A percentile compares a stretch with the other conserved stretches of the same genome.
These are phyloP conservation scores for Himantopus leucocephalus DNA, from an alignment of 2,113 vertebrate species.

Conservation along the genomic window DNA sequence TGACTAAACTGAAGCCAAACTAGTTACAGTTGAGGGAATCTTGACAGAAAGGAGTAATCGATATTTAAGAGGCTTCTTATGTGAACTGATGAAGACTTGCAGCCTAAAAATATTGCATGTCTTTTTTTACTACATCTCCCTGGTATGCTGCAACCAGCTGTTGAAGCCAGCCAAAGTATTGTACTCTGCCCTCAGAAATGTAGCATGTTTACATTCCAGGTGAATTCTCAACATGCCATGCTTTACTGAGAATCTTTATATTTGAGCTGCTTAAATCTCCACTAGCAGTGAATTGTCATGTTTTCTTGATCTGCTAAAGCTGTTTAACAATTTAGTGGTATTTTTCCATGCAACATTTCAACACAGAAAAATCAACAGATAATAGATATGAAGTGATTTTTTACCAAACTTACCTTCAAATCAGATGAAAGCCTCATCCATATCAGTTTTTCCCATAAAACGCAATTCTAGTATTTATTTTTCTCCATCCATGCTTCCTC, in stretches of 20 bases:
- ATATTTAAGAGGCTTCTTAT: neutral
- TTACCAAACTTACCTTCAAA: neutral
- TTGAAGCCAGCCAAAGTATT: neutral
- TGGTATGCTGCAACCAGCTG: neutral
- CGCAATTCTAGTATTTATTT: neutral
- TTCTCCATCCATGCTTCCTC: neutral
- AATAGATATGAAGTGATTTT: neutral
- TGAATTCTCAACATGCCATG: neutral
- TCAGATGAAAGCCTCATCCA: neutral
- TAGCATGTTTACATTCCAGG: neutral
- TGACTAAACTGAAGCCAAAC: slow-evolving; percentile 73
- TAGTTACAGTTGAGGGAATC: slow-evolving; percentile 77
- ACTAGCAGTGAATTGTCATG: neutral
- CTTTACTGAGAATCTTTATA: neutral
- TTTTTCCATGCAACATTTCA: neutral
- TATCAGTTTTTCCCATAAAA: neutral
- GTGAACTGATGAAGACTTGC: neutral
- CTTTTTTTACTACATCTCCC: neutral
- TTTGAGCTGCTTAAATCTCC: neutral
- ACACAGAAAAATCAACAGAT: neutral
- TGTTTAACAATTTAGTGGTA: neutral
- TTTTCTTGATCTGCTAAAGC: neutral
- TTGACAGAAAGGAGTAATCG: neutral
- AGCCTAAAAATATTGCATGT: neutral
- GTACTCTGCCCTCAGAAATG: neutral